phyloP scores from a whole-genome alignment of 1,140 invertebrate species.

The Holotrichia oblita region DNA sequence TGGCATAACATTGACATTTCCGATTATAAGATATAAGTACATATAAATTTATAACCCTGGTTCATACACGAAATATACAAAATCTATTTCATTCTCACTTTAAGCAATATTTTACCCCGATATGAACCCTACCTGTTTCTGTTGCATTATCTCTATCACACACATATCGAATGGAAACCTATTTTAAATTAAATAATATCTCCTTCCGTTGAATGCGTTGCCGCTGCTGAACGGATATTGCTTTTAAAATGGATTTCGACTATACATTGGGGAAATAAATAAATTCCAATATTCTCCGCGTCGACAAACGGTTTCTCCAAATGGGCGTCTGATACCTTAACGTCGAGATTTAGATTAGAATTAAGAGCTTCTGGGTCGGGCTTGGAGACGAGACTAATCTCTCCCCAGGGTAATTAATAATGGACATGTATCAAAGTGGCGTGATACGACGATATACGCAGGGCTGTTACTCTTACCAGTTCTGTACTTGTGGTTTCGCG shows the following conservation, averaged over 20 bases:
- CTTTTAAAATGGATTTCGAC: constrained; percentile 17
- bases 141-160: background rate
- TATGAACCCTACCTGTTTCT: no score
- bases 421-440: constrained; percentile 21
- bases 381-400: constrained; percentile 28
- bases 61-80: no score
- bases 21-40: background rate
- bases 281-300: constrained; percentile 18
- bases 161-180: background rate
- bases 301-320: constrained; percentile 24
- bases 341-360: constrained; percentile 27
- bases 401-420: constrained; percentile 26
- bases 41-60: no score
- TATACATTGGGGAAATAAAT: constrained; percentile 23
- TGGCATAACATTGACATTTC: background rate
- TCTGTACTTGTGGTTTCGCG: no score
- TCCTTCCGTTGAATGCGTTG: background rate
- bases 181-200: background rate
- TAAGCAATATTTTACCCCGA: no score
- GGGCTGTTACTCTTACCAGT: no score
- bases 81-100: no score
- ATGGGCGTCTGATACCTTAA: constrained; percentile 10
- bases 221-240: background rate
- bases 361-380: constrained; percentile 14
- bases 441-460: background rate